Conservation (phyloP, 2,113 vertebrate genomes). For the Acanthisitta chloris region DNA sequence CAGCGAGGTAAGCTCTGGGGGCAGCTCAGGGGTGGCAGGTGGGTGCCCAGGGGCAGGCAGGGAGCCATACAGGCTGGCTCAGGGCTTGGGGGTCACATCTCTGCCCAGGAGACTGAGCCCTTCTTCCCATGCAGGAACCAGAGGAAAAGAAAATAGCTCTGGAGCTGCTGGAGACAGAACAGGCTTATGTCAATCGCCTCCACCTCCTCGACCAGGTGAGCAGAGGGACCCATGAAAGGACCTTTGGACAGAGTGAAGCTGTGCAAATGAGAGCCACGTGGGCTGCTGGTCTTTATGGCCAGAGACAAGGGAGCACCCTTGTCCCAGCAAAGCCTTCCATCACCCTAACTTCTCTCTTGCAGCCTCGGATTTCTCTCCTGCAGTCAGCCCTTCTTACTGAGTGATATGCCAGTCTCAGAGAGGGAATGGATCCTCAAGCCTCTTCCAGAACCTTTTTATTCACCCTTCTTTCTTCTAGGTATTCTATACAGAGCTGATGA, state of each 20-base stretch:
- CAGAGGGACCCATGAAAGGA: neutral
- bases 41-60: neutral
- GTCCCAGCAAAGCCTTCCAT: neutral
- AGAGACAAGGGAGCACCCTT: neutral
- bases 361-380: neutral
- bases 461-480: constrained; percentile 64
- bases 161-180: constrained; percentile 88
- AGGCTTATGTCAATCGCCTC: constrained; percentile 83
- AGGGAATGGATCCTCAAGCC: neutral
- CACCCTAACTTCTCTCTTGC: neutral
- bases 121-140: constrained; percentile 42
- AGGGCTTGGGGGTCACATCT: neutral
- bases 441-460: neutral
- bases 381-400: neutral
- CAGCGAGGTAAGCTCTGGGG: neutral
- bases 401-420: neutral
- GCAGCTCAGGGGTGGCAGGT: neutral
- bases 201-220: constrained; percentile 85
- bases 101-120: neutral
- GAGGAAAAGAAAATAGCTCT: constrained; percentile 79
- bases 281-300: neutral
- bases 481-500: constrained; percentile 80
- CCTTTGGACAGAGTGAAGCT: neutral
- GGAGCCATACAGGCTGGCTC: no score
- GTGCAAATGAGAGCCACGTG: accelerated